Evolutionary conservation across 2,797 vertebrate genomes (phyloP).

Genomic region (Micromesistius poutassou): DNA sequence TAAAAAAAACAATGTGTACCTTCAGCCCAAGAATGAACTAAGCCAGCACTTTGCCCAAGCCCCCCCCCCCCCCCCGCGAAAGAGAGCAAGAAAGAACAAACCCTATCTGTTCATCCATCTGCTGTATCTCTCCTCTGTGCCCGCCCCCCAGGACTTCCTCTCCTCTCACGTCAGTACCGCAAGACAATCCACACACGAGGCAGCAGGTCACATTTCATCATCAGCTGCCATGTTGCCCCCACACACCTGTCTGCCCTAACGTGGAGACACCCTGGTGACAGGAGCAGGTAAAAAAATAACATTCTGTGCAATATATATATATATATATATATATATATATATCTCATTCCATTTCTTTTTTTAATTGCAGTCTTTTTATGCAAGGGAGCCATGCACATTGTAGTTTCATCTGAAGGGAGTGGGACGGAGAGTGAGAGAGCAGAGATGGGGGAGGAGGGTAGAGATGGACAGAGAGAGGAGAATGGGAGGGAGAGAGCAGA

Average conservation of each 20-base stretch:
- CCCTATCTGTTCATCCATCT: slow-evolving; percentile 46
- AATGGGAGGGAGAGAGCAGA: not conserved
- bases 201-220: slow-evolving; percentile 65
- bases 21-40: too few relatives aligned
- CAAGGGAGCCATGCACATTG: not conserved
- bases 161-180: slow-evolving; percentile 46
- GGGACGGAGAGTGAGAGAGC: not conserved
- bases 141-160: slow-evolving; percentile 34
- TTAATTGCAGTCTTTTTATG: not conserved
- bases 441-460: not conserved
- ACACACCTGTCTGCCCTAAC: slow-evolving; percentile 35
- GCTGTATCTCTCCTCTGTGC: slow-evolving; percentile 51
- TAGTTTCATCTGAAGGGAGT: not conserved
- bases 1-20: too few relatives aligned
- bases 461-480: not conserved
- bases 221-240: slow-evolving; percentile 55
- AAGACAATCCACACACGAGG: slow-evolving; percentile 61
- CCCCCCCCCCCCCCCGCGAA: not conserved
- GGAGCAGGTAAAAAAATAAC: not conserved
- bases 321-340: not conserved
- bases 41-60: too few relatives aligned
- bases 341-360: too few relatives aligned
- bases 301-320: not conserved
- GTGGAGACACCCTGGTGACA: slow-evolving; percentile 28
- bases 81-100: slow-evolving; percentile 21